Evolutionary conservation across 2,888 invertebrate species (phyloP).

Genomic region (Melanostoma mellinum): DNA sequence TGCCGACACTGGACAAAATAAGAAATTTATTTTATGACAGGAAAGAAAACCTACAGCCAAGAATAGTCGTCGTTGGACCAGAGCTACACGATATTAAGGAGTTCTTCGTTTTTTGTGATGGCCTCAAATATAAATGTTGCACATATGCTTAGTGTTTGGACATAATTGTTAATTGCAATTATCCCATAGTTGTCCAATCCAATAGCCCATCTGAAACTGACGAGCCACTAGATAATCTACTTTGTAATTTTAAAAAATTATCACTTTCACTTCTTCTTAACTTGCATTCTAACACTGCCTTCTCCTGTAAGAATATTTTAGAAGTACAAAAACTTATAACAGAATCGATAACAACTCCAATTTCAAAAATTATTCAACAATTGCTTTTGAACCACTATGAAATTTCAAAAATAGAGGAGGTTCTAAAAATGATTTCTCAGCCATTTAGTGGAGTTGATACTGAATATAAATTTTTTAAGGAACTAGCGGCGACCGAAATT

Average conservation of each 20-base stretch:
- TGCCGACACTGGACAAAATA: slow-evolving; percentile 3
- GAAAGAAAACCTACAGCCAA: slow-evolving; percentile 48
- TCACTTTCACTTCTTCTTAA: slow-evolving; percentile 2
- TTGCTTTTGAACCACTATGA: not conserved
- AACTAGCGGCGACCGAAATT: not conserved
- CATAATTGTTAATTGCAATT: slow-evolving; percentile 26
- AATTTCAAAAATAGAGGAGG: not conserved
- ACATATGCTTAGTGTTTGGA: slow-evolving; percentile 40
- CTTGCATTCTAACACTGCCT: slow-evolving; percentile 1
- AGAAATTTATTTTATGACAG: not conserved
- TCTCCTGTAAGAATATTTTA: not conserved
- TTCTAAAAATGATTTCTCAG: not conserved
- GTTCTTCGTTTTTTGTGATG: slow-evolving; percentile 37
- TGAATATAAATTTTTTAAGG: slow-evolving; percentile 7
- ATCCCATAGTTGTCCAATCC: not conserved
- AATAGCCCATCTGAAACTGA: not conserved
- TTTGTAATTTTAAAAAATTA: not conserved
- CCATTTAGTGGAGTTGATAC: not conserved
- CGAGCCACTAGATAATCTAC: not conserved
- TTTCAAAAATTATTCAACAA: slow-evolving; percentile 1
- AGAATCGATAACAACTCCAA: not conserved
- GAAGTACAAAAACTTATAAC: slow-evolving; percentile 8
- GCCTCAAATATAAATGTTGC: slow-evolving; percentile 38
- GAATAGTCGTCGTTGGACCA: slow-evolving; percentile 38
- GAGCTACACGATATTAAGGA: slow-evolving; percentile 25